Conservation (phyloP, 2,797 vertebrate species). For the Oophaga sylvatica region DNA sequence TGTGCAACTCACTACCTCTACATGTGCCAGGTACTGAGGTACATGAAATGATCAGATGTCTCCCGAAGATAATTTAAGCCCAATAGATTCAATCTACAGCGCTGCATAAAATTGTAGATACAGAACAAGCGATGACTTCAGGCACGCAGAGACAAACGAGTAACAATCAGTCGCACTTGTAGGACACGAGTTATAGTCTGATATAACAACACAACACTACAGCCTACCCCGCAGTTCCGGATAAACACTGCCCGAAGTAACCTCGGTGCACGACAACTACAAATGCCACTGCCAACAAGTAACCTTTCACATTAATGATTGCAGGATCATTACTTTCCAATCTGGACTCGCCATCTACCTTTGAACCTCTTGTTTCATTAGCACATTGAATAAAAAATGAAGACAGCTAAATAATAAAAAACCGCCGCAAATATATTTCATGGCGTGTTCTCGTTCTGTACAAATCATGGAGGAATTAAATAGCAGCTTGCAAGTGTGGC, state of each 20-base stretch:
- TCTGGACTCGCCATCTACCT: conserved; percentile 13
- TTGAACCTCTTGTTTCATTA: conserved; percentile 50
- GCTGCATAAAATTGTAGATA: neutral
- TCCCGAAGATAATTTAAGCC: neutral
- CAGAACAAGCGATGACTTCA: neutral
- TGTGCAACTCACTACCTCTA: no score
- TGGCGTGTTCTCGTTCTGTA: neutral
- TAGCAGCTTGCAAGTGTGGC: conserved; percentile 20
- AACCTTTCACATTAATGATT: conserved; percentile 16
- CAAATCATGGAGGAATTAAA: conserved; percentile 16
- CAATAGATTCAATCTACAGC: neutral
- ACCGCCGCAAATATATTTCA: neutral
- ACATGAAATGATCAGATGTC: neutral
- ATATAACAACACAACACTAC: conserved; percentile 2
- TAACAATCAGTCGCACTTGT: neutral
- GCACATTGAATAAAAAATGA: conserved; percentile 52
- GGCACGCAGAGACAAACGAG: neutral
- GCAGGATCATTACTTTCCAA: conserved; percentile 46
- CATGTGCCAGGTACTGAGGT: neutral
- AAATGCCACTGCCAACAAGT: neutral
- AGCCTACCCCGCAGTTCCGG: neutral
- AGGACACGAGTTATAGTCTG: neutral
- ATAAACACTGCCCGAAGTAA: neutral
- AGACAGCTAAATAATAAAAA: conserved; percentile 48
- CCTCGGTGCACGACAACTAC: neutral